These are phyloP conservation scores for Pyrrhosoma nymphula DNA, from an alignment of 2,888 invertebrate species.

Conservation along the genomic window DNA sequence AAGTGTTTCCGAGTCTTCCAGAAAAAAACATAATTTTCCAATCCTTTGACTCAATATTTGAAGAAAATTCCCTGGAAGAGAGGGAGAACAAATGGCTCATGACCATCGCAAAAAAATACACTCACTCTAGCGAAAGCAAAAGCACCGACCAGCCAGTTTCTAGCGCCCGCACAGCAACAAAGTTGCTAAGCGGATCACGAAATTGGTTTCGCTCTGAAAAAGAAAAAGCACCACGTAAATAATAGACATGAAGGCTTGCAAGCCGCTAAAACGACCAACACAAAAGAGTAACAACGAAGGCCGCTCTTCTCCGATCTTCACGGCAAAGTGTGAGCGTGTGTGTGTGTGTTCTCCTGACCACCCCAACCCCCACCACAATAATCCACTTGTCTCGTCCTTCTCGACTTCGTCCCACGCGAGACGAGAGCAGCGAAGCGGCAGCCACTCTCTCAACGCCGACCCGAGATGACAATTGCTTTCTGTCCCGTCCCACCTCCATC, in stretches of 20 bases:
- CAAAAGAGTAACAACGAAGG: neutral
- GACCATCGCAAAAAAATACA: neutral
- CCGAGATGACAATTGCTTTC: slow-evolving; percentile 15
- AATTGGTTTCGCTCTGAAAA: neutral
- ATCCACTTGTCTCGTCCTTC: slow-evolving; percentile 11
- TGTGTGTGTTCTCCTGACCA: neutral
- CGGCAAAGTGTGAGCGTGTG: no score
- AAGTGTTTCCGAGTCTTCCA: neutral
- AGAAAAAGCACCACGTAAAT: neutral
- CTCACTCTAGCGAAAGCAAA: neutral
- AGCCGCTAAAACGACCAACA: neutral
- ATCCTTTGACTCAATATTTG: neutral
- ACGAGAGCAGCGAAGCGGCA: neutral
- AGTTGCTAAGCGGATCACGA: neutral
- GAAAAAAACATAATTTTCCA: neutral
- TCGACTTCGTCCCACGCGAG: slow-evolving; percentile 18
- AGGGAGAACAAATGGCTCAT: neutral
- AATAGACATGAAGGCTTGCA: neutral
- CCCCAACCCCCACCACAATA: neutral
- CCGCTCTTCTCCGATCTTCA: neutral
- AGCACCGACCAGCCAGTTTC: neutral
- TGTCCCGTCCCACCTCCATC: neutral
- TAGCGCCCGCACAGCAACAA: neutral
- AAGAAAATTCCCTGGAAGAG: neutral
- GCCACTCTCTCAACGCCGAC: neutral